Evolutionary conservation across 2,888 invertebrate species (phyloP), one percentile per base, ranked within the genome.

Genomic region (Galerucella calmariensis): DNA sequence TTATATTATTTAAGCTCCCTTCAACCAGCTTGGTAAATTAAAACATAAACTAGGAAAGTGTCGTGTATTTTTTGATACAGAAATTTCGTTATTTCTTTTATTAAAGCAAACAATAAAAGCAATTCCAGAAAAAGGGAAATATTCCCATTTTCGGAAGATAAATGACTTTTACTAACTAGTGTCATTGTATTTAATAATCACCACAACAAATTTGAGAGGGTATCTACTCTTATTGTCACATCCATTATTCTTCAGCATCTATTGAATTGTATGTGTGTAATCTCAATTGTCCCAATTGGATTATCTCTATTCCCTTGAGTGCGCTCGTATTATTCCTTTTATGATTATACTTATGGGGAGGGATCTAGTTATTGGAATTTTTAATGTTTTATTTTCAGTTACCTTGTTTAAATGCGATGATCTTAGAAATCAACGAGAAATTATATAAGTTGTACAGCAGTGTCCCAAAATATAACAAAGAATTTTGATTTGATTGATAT

Each of bases 141-240:
- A 75, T 76, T 75, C 76, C 81, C 78, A 77, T 79, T 78, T 79
- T 75, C 63, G 68, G 72, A 79, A 83, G 82, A 83, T 82, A 82
- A 83, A 83, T 78, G 83, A 82, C 76, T 78, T 65, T 20, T 75
- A 73, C 81, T 82, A 83, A 83, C 82, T 83, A 82, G 82, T 81
- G 80, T 56, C 81, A 83, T 83, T 83, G 82, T 82, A 72, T 78
- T 75, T 59, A 74, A 73, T 67, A 70, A 71, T 67, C 70, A 65
- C 73, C 59, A 61, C 35, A 51, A 65, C 71, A 63, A 70, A 41
- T 63, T 61, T 35, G 63, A 63, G 70, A 70, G 63, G 63, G 63
- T 65, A 65, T 65, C 63, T 44, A 46, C 63, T 65, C 63, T 65
- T 5, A 65, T 65, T 65, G 63, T 65, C 63, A 63, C 63, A 65